These are phyloP conservation scores for Choristoneura rosaceana DNA, from an alignment of 2,888 invertebrate species.

Conservation along the genomic window DNA sequence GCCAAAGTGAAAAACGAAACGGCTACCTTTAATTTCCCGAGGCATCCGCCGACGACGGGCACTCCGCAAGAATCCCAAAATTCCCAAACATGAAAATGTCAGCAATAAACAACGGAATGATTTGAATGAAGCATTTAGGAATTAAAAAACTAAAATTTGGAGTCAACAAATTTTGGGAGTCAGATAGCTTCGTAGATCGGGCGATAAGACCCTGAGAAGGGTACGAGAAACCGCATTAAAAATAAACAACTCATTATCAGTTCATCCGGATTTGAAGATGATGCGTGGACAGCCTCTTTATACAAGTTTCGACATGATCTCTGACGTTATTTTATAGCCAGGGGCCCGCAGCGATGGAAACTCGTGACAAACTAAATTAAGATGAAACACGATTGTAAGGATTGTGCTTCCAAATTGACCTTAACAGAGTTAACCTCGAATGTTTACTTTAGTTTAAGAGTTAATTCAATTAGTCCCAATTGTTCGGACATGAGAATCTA, in stretches of 20 bases:
- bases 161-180: slow-evolving; percentile 79
- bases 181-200: slow-evolving; percentile 65
- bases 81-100: slow-evolving; percentile 84
- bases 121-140: slow-evolving; percentile 80
- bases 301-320: slow-evolving; percentile 78
- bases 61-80: slow-evolving; percentile 76
- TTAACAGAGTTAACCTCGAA: slow-evolving; percentile 18
- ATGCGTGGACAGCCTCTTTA: slow-evolving; percentile 65
- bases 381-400: slow-evolving; percentile 20
- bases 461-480: slow-evolving; percentile 32
- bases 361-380: slow-evolving; percentile 27
- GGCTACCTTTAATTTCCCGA: slow-evolving; percentile 79
- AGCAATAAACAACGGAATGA: slow-evolving; percentile 83
- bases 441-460: slow-evolving; percentile 33
- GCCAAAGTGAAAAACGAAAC: slow-evolving; percentile 74
- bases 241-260: slow-evolving; percentile 73
- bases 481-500: slow-evolving; percentile 22
- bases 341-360: slow-evolving; percentile 28
- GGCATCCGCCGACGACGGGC: slow-evolving; percentile 75
- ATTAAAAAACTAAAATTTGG: slow-evolving; percentile 72
- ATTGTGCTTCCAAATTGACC: slow-evolving; percentile 32
- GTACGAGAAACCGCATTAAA: slow-evolving; percentile 76
- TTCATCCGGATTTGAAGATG: slow-evolving; percentile 74
- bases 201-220: slow-evolving; percentile 78
- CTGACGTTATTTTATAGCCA: slow-evolving; percentile 51